These are phyloP conservation scores for Poecilia velifera DNA, from an alignment of 2,797 vertebrate genomes.

Conservation along the genomic window DNA sequence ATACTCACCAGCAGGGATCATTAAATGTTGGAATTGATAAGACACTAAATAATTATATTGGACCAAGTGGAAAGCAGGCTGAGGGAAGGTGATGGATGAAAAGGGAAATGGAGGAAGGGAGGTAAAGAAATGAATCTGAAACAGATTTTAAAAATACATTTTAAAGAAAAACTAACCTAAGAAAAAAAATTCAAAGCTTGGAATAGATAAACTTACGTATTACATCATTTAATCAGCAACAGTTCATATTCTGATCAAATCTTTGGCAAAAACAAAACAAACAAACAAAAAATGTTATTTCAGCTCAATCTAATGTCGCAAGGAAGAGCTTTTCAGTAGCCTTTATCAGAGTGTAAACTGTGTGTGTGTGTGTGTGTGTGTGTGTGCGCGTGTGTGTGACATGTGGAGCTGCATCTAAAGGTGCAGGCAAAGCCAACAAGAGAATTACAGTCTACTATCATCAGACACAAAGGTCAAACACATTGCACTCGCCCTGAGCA, in stretches of 20 bases:
- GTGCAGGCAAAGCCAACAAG: not conserved
- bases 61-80: not conserved
- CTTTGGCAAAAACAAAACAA: not conserved
- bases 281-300: not conserved
- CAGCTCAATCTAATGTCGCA: not conserved
- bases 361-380: not conserved
- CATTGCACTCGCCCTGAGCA: slow-evolving; percentile 40
- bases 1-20: not conserved
- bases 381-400: not conserved
- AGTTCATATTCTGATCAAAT: not conserved
- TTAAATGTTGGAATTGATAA: not conserved
- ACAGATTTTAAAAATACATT: not conserved
- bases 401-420: not conserved
- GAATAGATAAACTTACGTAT: not conserved
- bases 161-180: not conserved
- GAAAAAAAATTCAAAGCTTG: not conserved
- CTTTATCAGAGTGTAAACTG: not conserved
- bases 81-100: not conserved
- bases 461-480: slow-evolving; percentile 48
- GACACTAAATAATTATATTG: not conserved
- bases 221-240: too few relatives aligned
- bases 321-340: not conserved
- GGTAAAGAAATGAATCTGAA: not conserved
- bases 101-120: not conserved
- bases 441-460: slow-evolving; percentile 14